Percentiles rank a stretch among this genome's conserved stretches.
These are phyloP conservation scores for Enteromius fasciolatus DNA, from an alignment of 2,797 vertebrate genomes.

Conservation along the genomic window DNA sequence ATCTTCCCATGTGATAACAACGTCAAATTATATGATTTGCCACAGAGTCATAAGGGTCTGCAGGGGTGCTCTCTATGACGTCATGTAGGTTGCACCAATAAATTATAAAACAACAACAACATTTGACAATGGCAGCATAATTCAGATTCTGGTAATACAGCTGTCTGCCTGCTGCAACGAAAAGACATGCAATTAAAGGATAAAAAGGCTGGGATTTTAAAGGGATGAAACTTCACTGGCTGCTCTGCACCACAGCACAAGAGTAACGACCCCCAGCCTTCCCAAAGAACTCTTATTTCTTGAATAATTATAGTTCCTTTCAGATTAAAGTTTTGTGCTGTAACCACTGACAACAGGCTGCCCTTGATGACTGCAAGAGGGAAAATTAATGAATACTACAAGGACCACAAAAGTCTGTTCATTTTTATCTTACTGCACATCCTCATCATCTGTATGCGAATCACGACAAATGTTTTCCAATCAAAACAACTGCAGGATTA, in stretches of 20 bases:
- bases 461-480: neutral
- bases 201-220: neutral
- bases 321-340: conserved; percentile 22
- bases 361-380: conserved; percentile 29
- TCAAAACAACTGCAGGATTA: conserved; percentile 31
- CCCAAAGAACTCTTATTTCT: conserved; percentile 12
- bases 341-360: conserved; percentile 24
- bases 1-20: neutral
- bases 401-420: conserved; percentile 1
- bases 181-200: conserved; percentile 30
- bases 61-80: neutral
- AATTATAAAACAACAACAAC: neutral
- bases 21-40: neutral
- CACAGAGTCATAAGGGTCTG: neutral
- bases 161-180: neutral
- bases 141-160: neutral
- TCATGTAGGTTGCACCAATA: neutral
- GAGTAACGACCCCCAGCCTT: conserved; percentile 20
- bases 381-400: conserved; percentile 28
- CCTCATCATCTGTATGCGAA: conserved; percentile 30
- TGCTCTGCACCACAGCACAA: conserved; percentile 33
- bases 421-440: neutral
- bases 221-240: conserved; percentile 14
- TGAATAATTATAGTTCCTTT: conserved; percentile 29
- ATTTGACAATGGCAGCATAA: neutral